Evolutionary conservation across 2,797 vertebrate species (phyloP), one percentile per base, ranked within the genome.

Genomic region (Tolypeutes matacus): DNA sequence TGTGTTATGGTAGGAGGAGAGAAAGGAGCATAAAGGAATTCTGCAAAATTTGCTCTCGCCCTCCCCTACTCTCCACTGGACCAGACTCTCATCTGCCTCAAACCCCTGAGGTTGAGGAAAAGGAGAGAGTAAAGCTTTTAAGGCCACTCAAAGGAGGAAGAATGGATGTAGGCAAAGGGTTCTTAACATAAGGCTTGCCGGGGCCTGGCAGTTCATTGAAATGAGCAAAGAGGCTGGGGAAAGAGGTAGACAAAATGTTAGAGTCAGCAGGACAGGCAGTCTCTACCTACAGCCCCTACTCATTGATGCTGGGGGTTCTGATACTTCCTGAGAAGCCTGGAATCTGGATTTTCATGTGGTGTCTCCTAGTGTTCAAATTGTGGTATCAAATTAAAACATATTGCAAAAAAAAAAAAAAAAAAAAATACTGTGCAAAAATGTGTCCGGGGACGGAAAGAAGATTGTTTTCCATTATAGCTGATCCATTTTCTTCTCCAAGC

Each of bases 201-300:
- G n/a, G 0, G 10, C n/a, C 1, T 1, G 39, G 70, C 12, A 82
- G 25, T 11, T 12, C 2, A 23, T 23, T 29, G 25, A 31, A 10
- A 72, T 0, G 13, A 77, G 10, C 9, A 11, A 34, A 25, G 1
- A 8, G 5, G 5, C 1, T 21, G 64, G 15, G 31, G 14, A n/a
- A 18, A 17, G 18, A 67, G n/a, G 15, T 67, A 9, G 65, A 67
- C 46, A 46, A 46, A 20, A 56, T 14, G 17, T 53, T 53, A 14
- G 13, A 53, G 13, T 53, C 14, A 53, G 46, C 14, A 53, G 51
- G 14, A 17, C 13, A 53, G 51, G 51, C 51, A 53, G 17, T 53
- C 51, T 14, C 14, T 9, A 53, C 51, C 51, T 17, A 53, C 17
- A 14, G 51, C 51, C 51, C 17, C 5, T 53, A 53, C 51, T 21